Evolutionary conservation across 2,113 vertebrate genomes (phyloP).

Genomic region (Clarias gariepinus): DNA sequence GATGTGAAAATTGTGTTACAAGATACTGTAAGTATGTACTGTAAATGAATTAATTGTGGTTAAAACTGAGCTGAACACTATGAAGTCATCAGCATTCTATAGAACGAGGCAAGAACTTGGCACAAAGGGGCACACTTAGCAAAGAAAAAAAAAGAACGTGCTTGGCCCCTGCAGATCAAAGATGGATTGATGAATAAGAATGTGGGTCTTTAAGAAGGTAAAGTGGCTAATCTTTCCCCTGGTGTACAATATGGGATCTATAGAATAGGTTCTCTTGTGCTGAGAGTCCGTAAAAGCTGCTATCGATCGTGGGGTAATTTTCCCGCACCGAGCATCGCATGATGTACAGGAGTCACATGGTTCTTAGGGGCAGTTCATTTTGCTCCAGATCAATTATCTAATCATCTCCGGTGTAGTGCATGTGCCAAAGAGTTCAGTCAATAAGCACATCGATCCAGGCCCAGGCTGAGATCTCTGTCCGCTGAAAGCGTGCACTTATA

Average conservation of each 20-base stretch:
- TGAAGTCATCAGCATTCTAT: neutral
- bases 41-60: neutral
- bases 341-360: neutral
- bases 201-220: neutral
- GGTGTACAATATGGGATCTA: neutral
- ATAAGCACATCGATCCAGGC: neutral
- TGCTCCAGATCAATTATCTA: slow-evolving; percentile 15
- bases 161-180: neutral
- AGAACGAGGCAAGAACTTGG: neutral
- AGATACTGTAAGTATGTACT: neutral
- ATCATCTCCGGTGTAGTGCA: neutral
- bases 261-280: neutral
- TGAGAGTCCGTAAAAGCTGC: neutral
- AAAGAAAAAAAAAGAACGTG: neutral
- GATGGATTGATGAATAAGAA: neutral
- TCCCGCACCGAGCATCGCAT: neutral
- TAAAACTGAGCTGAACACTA: neutral
- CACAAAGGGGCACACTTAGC: neutral
- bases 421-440: neutral
- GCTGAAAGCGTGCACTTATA: neutral
- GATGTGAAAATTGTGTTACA: neutral
- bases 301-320: slow-evolving; percentile 1
- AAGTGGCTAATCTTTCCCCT: neutral
- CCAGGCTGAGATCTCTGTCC: neutral
- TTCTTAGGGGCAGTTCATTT: neutral